Base-by-base conservation (phyloP, 2,113 vertebrate genomes). In the Datnioides undecimradiatus region DNA sequence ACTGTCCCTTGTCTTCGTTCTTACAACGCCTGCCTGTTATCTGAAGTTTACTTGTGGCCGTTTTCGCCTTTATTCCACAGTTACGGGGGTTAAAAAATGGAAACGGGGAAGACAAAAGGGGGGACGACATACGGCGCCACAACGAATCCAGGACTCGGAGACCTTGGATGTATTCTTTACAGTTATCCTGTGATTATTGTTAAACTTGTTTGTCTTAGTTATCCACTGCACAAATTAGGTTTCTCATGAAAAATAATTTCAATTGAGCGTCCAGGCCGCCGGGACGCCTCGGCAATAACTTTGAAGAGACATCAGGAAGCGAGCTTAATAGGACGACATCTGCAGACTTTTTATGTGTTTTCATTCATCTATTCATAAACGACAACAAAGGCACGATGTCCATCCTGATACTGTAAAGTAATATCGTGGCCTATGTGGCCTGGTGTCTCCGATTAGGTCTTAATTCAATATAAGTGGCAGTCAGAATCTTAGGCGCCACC, bases 401-500 rank as follows among this genome's bases (percentile, higher is more conserved):
- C 68, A 74, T 87, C 82, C 84, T 83, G 79, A 89, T 86, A 93
- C 86, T 87, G 84, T 83, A 88, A 76, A 80, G 85, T 73, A 79
- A 90, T 92, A 83, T 69, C 72, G 85, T 52, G 70, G 80, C 82
- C 83, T 70, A 63, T 80, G 85, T 55, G 73, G 89, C 86, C 91
- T 90, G 85, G 86, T 85, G 92, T 93, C 91, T 91, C 91, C 49
- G 70, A 91, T 94, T 94, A 93, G 84, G 79, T 90, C 84, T 87
- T 93, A 90, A 94, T 94, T 90, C 41, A 79, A 90, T 93, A 82
- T 91, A 84, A 93, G 88, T 86, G 21, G 84, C 82, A 84, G 88
- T 90, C 88, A 88, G 92, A 91, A 92, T 87, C 83, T 51, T 49
- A 91, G 93, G 92, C 91, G 89, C 93, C 93, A 90, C 83, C 43